These are phyloP conservation scores for Sinodicranocentrus sp. DNA, from an alignment of 2,888 invertebrate species.

Conservation along the genomic window DNA sequence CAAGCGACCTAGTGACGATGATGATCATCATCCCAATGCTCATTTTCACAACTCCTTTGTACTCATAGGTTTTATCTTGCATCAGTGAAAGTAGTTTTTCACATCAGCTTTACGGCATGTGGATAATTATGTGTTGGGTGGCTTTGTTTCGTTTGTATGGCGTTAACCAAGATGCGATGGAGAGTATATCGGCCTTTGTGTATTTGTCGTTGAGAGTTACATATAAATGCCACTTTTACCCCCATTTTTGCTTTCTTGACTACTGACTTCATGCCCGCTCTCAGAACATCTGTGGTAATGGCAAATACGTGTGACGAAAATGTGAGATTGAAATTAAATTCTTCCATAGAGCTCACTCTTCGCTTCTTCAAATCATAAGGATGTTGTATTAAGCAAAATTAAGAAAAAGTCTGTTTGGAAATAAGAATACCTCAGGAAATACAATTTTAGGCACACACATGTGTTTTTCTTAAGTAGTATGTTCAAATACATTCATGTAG, in stretches of 20 bases:
- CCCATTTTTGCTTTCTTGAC: slow-evolving; percentile 12
- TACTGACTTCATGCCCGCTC: no score
- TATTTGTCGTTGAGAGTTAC: slow-evolving; percentile 23
- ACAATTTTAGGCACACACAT: no score
- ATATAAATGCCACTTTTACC: slow-evolving; percentile 24
- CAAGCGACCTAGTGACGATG: slow-evolving; percentile 10
- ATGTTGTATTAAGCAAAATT: no score
- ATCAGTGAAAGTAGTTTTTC: slow-evolving; percentile 8
- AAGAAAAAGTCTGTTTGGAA: no score
- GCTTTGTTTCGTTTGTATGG: slow-evolving; percentile 21
- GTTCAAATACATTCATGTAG: no score
- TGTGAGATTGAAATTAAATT: no score
- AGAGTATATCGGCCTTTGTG: slow-evolving; percentile 12
- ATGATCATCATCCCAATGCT: slow-evolving; percentile 21
- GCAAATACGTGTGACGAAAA: no score
- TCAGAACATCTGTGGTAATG: no score
- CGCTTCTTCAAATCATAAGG: no score
- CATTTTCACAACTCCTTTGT: slow-evolving; percentile 26
- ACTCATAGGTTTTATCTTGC: neutral
- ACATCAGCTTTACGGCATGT: slow-evolving; percentile 35
- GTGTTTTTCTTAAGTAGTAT: no score
- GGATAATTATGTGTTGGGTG: slow-evolving; percentile 25
- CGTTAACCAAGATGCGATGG: slow-evolving; percentile 10
- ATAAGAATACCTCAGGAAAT: no score
- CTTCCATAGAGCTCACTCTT: no score